Evolutionary conservation across 2,113 vertebrate species (phyloP), one percentile per base, ranked within the genome.

Genomic region (Chionodraco myersi): DNA sequence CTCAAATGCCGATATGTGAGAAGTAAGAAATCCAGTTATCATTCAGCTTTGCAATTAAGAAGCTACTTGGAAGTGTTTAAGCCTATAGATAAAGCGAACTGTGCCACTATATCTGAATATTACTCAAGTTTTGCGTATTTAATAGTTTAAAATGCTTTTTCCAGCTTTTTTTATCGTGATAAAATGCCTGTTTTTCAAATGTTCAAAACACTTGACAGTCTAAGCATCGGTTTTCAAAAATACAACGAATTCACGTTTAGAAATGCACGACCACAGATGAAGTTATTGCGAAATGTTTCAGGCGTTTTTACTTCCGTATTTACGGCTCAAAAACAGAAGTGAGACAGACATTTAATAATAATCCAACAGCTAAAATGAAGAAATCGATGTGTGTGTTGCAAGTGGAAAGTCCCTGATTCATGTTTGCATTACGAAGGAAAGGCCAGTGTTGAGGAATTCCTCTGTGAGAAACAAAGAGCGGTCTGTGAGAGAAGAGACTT

Each of bases 401-500:
- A 34, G 30, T 47, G 15, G 51, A 52, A 67, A 78, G 18, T 49
- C 68, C 36, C 48, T 68, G 30, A 49, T 75, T 30, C 44, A 6
- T 75, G 61, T 68, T 82, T 65, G 54, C 71, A 26, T 75, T 58
- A 16, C 1, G 23, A 15, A 61, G 14, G n/a, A 76, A 8, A 47
- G 49, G 45, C 18, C 1, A 8, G 36, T 84, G 47, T 69, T n/a
- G n/a, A n/a, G n/a, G n/a, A n/a, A n/a, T n/a, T 41, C 74, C 16
- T 48, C 34, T 18, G 10, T 34, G 57, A 18, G 63, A 76, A 58
- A 73, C 67, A 82, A 64, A 76, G 68, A 57, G 14, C 65, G 3
- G 36, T 5, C 53, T 71, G 44, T 44, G 8, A 26, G 53, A 65
- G 64, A 77, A n/a, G 16, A 64, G 21, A 45, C 49, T 45, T 57